Evolutionary conservation across 2,113 vertebrate species (phyloP), one percentile per base, ranked within the genome.

Genomic region (Semicossyphus pulcher): DNA sequence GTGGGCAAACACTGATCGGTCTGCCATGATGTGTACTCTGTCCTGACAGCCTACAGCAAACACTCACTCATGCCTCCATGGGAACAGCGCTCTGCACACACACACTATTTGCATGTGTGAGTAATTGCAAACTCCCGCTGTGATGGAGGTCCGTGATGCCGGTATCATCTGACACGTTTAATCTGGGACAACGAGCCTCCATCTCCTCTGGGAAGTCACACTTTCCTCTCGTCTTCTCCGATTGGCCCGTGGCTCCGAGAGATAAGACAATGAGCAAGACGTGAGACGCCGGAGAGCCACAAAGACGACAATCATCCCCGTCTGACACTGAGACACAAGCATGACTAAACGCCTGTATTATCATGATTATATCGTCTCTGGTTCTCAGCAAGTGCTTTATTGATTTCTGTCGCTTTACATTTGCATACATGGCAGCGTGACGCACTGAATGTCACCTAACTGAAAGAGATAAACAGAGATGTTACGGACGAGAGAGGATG

Each of bases 331-430:
- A 70, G 57, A 73, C 48, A 29, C 31, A 12, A 36, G 36, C 58
- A 16, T 12, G 63, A 80, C 58, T 66, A 76, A 62, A 80, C 28
- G 52, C 6, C 64, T 31, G 54, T n/a, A 59, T 75, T 44, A 76
- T 83, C 32, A 67, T 56, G 52, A 75, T 81, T 53, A 66, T 6
- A 63, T 73, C 36, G 49, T 45, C 36, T 63, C 61, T 53, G 7
- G 37, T 59, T 47, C 37, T 75, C 77, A 73, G 67, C 42, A 0
- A 45, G 21, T 2, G 47, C 49, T 15, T 28, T 34, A 59, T 63
- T 57, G 71, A 86, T 78, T 76, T 65, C 56, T 74, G 83, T 75
- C 75, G 7, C 76, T 69, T 67, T 44, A 14, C 5, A 81, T 85
- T 87, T 85, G 61, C 60, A 68, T 51, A 56, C 39, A 45, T 5